phyloP scores from a whole-genome alignment of 2,113 vertebrate species.

The Rallus limicola region DNA sequence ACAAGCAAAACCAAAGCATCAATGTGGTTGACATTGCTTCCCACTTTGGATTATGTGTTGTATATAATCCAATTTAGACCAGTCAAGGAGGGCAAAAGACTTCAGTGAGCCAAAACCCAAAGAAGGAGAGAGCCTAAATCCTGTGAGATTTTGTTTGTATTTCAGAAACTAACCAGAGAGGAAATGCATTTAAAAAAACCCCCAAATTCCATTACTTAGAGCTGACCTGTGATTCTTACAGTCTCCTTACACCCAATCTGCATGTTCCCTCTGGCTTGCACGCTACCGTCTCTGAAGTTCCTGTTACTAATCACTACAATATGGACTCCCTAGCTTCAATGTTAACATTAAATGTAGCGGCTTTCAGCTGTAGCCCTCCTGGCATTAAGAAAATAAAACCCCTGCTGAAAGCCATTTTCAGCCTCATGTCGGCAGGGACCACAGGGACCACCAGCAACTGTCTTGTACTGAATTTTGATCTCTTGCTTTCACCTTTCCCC shows the following conservation, averaged over 20 bases:
- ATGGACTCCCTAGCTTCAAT: slow-evolving; percentile 28
- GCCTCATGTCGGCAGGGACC: neutral
- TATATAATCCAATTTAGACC: slow-evolving; percentile 55
- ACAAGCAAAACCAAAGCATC: slow-evolving; percentile 39
- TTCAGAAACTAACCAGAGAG: slow-evolving; percentile 41
- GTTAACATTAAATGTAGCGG: slow-evolving; percentile 42
- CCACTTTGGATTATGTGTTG: slow-evolving; percentile 41
- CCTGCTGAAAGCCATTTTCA: slow-evolving; percentile 15
- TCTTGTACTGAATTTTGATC: neutral
- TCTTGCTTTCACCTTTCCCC: neutral
- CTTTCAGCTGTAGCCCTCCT: slow-evolving; percentile 35
- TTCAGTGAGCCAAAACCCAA: slow-evolving; percentile 14
- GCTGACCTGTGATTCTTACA: slow-evolving; percentile 14
- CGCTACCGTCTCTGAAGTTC: slow-evolving; percentile 36
- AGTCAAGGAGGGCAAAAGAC: slow-evolving; percentile 3
- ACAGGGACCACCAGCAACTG: slow-evolving; percentile 12
- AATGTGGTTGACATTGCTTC: slow-evolving; percentile 48
- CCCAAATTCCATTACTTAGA: slow-evolving; percentile 11
- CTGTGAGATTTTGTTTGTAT: slow-evolving; percentile 33
- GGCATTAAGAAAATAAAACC: slow-evolving; percentile 40
- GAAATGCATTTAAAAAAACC: neutral
- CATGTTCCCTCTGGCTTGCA: slow-evolving; percentile 29
- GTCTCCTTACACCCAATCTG: neutral
- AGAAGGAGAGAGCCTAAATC: slow-evolving; percentile 12
- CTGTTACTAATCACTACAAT: slow-evolving; percentile 55